Evolutionary conservation across 2,888 invertebrate species (phyloP).

Genomic region (Eristalinus sepulchralis): DNA sequence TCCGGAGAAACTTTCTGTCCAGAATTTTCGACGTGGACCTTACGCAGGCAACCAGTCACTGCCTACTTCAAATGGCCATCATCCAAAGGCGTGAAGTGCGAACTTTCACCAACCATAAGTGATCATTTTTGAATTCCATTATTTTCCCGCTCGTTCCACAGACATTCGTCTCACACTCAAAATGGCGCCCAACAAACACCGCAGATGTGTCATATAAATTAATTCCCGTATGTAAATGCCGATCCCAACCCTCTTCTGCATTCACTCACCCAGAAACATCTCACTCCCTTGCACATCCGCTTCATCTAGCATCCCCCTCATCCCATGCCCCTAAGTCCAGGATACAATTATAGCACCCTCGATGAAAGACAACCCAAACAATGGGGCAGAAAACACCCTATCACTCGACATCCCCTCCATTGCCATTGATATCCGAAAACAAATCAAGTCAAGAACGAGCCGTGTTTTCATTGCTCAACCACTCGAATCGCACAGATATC

Average conservation of each 20-base stretch:
- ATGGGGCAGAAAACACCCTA: background rate
- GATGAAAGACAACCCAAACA: background rate
- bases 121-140: background rate
- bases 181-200: background rate
- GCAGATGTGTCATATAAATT: background rate
- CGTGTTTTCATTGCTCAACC: slow-evolving; percentile 56
- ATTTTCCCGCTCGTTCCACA: background rate
- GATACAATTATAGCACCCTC: background rate
- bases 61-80: too few species aligned
- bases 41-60: too few species aligned
- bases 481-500: slow-evolving; percentile 17
- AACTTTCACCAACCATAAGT: too few species aligned
- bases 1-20: too few species aligned
- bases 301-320: background rate
- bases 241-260: background rate
- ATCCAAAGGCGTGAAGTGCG: too few species aligned
- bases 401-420: background rate
- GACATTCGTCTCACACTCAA: too few species aligned
- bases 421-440: background rate
- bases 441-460: background rate
- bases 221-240: background rate
- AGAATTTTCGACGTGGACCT: too few species aligned
- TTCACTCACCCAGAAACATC: background rate
- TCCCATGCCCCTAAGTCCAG: background rate
- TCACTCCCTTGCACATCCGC: background rate